Percentiles rank a stretch among this genome's conserved stretches.
phyloP scores from a whole-genome alignment of 2,797 vertebrate genomes.

The Anableps anableps region DNA sequence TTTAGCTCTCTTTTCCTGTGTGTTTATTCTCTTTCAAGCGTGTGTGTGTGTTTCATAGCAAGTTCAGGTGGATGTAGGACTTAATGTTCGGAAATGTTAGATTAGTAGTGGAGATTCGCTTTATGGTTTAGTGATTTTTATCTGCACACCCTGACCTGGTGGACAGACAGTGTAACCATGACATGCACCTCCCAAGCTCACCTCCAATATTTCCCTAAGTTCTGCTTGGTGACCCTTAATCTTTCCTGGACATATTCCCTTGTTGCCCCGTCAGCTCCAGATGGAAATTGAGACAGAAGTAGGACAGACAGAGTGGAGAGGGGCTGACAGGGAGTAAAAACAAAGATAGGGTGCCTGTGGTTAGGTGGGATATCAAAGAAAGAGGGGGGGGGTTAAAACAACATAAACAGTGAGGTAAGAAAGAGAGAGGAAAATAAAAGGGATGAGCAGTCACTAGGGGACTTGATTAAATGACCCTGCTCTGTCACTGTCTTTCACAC shows the following conservation, averaged over 20 bases:
- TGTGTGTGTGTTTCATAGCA: neutral
- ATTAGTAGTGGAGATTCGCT: slow-evolving; percentile 5
- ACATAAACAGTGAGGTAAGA: slow-evolving; percentile 21
- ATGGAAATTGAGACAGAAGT: neutral
- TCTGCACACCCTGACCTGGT: slow-evolving; percentile 26
- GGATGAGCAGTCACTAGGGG: slow-evolving; percentile 40
- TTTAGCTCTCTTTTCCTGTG: neutral
- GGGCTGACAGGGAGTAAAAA: slow-evolving; percentile 4
- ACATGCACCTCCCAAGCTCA: slow-evolving; percentile 14
- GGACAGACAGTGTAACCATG: slow-evolving; percentile 16
- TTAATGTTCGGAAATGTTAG: neutral
- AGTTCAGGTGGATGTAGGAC: neutral
- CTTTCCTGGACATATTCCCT: slow-evolving; percentile 24
- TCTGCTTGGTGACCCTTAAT: slow-evolving; percentile 42
- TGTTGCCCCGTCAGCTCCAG: slow-evolving; percentile 40
- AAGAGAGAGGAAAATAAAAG: slow-evolving; percentile 28
- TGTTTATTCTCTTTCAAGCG: neutral
- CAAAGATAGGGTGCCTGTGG: slow-evolving; percentile 2
- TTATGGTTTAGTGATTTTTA: slow-evolving; percentile 25
- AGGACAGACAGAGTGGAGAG: neutral
- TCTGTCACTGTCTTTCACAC: slow-evolving; percentile 63
- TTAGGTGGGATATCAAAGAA: slow-evolving; percentile 20
- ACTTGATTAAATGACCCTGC: slow-evolving; percentile 48
- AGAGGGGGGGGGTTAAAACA: slow-evolving; percentile 9
- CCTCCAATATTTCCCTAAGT: slow-evolving; percentile 15